These are phyloP conservation scores for Macrocentrus cingulum DNA, from an alignment of 1,140 invertebrate species.

Conservation along the genomic window DNA sequence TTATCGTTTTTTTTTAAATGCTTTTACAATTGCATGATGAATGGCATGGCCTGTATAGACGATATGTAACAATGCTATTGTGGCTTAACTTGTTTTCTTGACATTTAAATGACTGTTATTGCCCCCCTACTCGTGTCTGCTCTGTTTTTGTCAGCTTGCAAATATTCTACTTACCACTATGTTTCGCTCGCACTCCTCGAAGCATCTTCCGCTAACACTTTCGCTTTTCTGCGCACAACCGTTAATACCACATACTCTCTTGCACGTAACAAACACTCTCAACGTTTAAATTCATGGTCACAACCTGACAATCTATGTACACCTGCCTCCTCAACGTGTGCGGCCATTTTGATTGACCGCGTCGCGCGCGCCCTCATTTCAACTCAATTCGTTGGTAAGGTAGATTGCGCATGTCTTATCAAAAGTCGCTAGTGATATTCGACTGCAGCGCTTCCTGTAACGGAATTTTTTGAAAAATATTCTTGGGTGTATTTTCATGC, in stretches of 20 bases:
- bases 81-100: not conserved
- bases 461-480: too few species aligned
- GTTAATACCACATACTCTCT: conserved; percentile 4
- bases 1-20: conserved; percentile 1
- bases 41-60: not conserved
- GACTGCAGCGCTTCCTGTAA: too few species aligned
- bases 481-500: too few species aligned
- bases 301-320: conserved; percentile 31
- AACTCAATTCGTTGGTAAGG: too few species aligned
- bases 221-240: conserved; percentile 6
- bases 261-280: not conserved
- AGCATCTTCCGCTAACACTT: conserved; percentile 7
- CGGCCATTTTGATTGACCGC: conserved; percentile 48
- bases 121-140: not conserved
- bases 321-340: conserved; percentile 48
- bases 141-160: not conserved
- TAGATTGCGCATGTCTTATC: too few species aligned
- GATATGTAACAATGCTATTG: not conserved
- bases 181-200: conserved; percentile 15
- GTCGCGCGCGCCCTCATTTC: too few species aligned
- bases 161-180: conserved; percentile 18
- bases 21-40: too few species aligned
- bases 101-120: conserved; percentile 10
- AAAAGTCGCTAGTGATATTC: too few species aligned
- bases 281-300: conserved; percentile 14